Conservation (phyloP, 2,888 invertebrate genomes). For the Subacronicta megacephala region DNA sequence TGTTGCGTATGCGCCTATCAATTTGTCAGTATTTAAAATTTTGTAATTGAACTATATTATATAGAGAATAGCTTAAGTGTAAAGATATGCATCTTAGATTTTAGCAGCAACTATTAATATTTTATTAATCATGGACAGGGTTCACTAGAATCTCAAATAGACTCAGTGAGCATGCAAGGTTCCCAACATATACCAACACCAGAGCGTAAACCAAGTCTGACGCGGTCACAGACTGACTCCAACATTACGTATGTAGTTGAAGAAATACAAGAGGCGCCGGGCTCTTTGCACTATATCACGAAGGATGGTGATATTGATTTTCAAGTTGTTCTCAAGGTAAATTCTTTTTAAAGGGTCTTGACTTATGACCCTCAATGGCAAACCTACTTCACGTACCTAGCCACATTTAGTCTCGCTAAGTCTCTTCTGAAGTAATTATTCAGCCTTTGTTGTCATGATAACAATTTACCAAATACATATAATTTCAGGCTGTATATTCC, state of each 20-base stretch:
- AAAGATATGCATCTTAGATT: too few relatives aligned
- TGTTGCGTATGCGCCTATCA: too few relatives aligned
- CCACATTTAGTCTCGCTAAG: too few relatives aligned
- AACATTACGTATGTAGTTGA: conserved; percentile 96
- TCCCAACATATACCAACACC: conserved; percentile 89
- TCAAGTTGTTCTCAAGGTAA: conserved; percentile 95
- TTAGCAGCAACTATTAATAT: too few relatives aligned
- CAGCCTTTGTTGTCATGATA: too few relatives aligned
- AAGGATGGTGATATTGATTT: conserved; percentile 98
- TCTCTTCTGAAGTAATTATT: too few relatives aligned
- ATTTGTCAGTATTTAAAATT: too few relatives aligned
- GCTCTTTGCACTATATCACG: conserved; percentile 97
- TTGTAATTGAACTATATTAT: too few relatives aligned
- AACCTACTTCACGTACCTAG: too few relatives aligned
- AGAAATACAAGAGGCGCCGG: conserved; percentile 96
- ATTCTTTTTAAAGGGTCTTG: not conserved
- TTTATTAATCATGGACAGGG: conserved; percentile 86
- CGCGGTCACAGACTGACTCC: conserved; percentile 97
- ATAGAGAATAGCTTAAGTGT: too few relatives aligned
- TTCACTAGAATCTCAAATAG: conserved; percentile 95
- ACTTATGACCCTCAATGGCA: too few relatives aligned
- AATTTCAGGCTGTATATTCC: conserved; percentile 94
- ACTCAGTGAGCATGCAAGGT: conserved; percentile 92
- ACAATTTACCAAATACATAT: too few relatives aligned
- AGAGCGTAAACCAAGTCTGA: conserved; percentile 93